These are phyloP conservation scores for Dendrocopos noguchii DNA, from an alignment of 2,113 vertebrate genomes.

Conservation along the genomic window DNA sequence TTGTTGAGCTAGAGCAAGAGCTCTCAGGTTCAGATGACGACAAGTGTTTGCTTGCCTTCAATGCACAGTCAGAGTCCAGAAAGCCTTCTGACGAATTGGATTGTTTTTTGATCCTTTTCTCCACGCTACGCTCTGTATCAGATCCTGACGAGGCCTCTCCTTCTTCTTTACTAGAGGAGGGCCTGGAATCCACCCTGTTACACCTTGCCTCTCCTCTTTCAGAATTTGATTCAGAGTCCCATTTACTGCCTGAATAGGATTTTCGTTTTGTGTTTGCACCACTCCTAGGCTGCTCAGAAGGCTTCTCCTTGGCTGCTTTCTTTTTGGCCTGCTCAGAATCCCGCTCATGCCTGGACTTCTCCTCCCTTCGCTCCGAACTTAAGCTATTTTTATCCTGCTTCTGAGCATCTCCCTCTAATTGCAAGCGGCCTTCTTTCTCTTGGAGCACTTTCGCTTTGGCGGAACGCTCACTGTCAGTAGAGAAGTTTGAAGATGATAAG, in stretches of 20 bases:
- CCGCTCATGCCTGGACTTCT: constrained; percentile 70
- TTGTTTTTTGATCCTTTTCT: constrained; percentile 43
- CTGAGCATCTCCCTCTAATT: neutral
- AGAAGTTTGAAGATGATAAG: constrained; percentile 69
- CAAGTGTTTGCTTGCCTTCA: constrained; percentile 42
- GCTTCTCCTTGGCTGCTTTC: constrained; percentile 59
- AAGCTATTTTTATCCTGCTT: constrained; percentile 65
- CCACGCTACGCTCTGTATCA: constrained; percentile 70
- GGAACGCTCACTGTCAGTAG: constrained; percentile 68
- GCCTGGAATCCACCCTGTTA: constrained; percentile 52
- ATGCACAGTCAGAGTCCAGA: neutral
- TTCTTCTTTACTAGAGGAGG: constrained; percentile 90
- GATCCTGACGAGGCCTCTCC: constrained; percentile 93
- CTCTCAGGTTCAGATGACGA: constrained; percentile 59
- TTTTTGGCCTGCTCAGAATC: constrained; percentile 76
- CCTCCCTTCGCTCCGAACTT: constrained; percentile 39
- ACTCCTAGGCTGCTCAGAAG: constrained; percentile 37
- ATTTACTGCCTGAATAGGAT: constrained; percentile 76
- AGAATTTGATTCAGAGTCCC: constrained; percentile 89
- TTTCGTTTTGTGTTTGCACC: constrained; percentile 70
- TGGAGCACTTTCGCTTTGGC: constrained; percentile 14
- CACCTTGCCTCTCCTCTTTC: constrained; percentile 71
- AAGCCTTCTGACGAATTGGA: constrained; percentile 30
- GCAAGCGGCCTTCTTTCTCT: constrained; percentile 43
- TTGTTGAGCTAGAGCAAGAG: constrained; percentile 55